Conservation (phyloP, 2,888 invertebrate species). For the Phyllotreta striolata region DNA sequence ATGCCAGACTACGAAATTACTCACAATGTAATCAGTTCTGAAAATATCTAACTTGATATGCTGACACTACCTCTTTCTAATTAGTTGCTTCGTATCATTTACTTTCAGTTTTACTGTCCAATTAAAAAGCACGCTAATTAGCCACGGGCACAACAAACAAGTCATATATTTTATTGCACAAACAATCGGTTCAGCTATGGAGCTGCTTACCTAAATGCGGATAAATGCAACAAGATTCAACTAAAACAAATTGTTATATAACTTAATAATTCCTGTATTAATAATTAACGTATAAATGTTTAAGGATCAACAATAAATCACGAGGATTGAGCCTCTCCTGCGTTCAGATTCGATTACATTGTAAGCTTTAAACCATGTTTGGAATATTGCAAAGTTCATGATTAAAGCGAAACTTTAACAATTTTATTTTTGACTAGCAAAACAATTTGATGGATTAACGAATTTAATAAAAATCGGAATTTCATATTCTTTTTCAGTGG, state of each 20-base stretch:
- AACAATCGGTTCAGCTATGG: too few relatives aligned
- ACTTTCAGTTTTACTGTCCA: too few relatives aligned
- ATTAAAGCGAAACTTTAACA: not conserved
- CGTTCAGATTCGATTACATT: not conserved
- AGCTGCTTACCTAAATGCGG: too few relatives aligned
- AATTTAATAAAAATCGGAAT: too few relatives aligned
- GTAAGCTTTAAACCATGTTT: slow-evolving; percentile 10
- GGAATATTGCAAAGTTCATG: slow-evolving; percentile 24
- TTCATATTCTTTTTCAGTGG: too few relatives aligned
- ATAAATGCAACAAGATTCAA: too few relatives aligned
- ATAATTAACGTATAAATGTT: not conserved
- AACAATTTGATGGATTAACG: not conserved
- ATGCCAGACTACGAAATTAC: slow-evolving; percentile 33
- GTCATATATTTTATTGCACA: too few relatives aligned
- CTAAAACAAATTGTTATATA: too few relatives aligned
- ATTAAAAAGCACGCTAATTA: too few relatives aligned
- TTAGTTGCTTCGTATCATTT: too few relatives aligned
- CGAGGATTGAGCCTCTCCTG: not conserved
- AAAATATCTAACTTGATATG: not conserved
- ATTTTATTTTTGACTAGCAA: slow-evolving; percentile 1
- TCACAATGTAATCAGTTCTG: slow-evolving; percentile 22
- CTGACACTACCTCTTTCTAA: not conserved
- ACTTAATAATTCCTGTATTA: too few relatives aligned
- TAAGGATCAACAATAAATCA: not conserved
- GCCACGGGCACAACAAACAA: too few relatives aligned